Base-by-base conservation (phyloP, 2,113 vertebrate species). In the Vimba vimba region DNA sequence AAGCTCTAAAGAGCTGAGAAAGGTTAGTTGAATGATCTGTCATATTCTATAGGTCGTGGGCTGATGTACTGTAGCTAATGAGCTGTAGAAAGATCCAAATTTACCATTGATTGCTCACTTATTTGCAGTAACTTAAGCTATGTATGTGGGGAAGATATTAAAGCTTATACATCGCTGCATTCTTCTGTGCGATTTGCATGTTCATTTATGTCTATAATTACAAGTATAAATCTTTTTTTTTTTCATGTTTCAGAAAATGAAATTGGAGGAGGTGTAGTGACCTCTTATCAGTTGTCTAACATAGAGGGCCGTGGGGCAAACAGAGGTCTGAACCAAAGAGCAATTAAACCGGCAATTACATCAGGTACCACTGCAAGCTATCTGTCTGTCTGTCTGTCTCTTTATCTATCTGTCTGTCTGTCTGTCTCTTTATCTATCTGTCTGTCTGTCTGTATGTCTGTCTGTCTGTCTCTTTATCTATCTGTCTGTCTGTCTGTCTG, bases 181-280 rank as follows among this genome's bases (percentile, higher is more conserved):
- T 45, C 21, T 79, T 86, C 69, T 79, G 57, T 85, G 74, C 8
- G 89, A 92, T 93, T 92, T 92, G 90, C 89, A 82, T 90, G 90
- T 81, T 86, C 90, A 90, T 88, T 73, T 82, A 30, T 86, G 84
- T 93, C 25, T 75, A 25, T 75, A 77, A 84, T 78, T 84, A 59
- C 74, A 73, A 43, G 43, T 85, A 59, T 88, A 39, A 43, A 43
- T 43, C 39, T 71, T 55, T 77, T 15, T 69, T 83, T 83, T 57
- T 88, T 80, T 88, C 87, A 83, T 90, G 68, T 91, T 89, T 91
- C 83, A 98, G 98, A 97, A 95, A 95, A 98, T 97, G 97, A 96
- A 91, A 94, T 89, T 91, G 92, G 93, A 95, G 93, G 94, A 95
- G 94, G 94, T 89, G 85, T 94, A 95, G 95, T 97, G 96, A 98